These are phyloP conservation scores for Halocaridina rubra DNA, from an alignment of 2,888 invertebrate species.

Conservation along the genomic window DNA sequence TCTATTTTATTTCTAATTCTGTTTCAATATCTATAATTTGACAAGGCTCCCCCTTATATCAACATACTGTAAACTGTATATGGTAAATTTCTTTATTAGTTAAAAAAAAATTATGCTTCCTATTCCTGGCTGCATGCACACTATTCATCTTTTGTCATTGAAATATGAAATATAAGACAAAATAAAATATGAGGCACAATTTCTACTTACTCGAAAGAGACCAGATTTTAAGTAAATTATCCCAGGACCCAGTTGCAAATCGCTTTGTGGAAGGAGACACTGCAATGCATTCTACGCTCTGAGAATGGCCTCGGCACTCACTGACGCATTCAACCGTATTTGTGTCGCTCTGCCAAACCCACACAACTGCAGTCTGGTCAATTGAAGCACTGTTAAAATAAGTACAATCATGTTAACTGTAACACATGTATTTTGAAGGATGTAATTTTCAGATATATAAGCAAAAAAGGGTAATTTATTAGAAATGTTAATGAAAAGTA, in stretches of 20 bases:
- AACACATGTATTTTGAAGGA: too few species aligned
- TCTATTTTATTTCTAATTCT: too few species aligned
- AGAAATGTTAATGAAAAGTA: too few species aligned
- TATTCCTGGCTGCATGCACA: background rate
- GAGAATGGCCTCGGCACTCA: constrained; percentile 89
- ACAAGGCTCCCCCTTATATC: too few species aligned
- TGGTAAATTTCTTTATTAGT: background rate
- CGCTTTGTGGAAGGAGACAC: constrained; percentile 75
- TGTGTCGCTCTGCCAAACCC: constrained; percentile 83
- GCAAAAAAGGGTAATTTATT: too few species aligned
- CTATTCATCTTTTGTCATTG: background rate
- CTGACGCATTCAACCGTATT: constrained; percentile 84
- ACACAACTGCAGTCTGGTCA: constrained; percentile 90
- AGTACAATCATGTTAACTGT: too few species aligned
- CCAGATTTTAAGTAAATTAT: constrained; percentile 92
- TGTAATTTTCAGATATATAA: too few species aligned
- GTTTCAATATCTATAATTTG: too few species aligned
- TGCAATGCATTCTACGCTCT: constrained; percentile 88
- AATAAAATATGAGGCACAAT: background rate
- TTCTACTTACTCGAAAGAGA: constrained; percentile 71
- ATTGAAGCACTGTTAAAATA: constrained; percentile 73
- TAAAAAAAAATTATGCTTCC: background rate
- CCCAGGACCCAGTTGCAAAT: constrained; percentile 91
- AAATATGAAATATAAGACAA: background rate
- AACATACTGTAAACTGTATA: background rate